Evolutionary conservation across 1,140 invertebrate genomes (phyloP).

Genomic region (Mercenaria mercenaria): DNA sequence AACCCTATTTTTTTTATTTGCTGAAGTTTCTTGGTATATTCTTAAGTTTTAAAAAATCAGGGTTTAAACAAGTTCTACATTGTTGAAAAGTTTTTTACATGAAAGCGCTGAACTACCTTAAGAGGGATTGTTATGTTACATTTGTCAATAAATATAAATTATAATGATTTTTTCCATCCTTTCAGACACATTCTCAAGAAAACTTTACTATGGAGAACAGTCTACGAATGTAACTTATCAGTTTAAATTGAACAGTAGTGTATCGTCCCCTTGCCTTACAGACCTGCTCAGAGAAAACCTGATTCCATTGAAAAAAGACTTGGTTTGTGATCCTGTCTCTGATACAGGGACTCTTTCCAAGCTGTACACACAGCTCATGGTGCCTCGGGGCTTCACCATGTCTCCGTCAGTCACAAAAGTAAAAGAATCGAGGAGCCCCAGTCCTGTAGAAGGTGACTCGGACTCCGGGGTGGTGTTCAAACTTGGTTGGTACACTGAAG

Average conservation of each 20-base stretch:
- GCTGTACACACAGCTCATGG: constrained; percentile 1
- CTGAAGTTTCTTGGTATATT: no score
- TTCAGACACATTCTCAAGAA: background rate
- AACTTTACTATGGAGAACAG: background rate
- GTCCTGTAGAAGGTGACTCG: background rate
- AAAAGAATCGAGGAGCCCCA: background rate
- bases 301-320: constrained; percentile 1
- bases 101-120: no score
- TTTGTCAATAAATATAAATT: no score
- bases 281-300: constrained; percentile 63
- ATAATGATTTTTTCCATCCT: no score
- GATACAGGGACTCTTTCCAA: constrained; percentile 21
- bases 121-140: no score
- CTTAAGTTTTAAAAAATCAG: no score
- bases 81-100: no score
- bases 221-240: background rate
- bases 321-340: constrained; percentile 12
- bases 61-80: no score
- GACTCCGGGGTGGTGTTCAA: constrained; percentile 14
- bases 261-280: constrained; percentile 63
- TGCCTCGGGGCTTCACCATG: constrained; percentile 7
- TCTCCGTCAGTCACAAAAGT: background rate
- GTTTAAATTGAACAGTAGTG: constrained; percentile 35
- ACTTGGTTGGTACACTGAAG: background rate
- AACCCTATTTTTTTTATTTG: no score